Base-by-base conservation (phyloP, 2,888 invertebrate species). In the Reticulitermes lucifugus region DNA sequence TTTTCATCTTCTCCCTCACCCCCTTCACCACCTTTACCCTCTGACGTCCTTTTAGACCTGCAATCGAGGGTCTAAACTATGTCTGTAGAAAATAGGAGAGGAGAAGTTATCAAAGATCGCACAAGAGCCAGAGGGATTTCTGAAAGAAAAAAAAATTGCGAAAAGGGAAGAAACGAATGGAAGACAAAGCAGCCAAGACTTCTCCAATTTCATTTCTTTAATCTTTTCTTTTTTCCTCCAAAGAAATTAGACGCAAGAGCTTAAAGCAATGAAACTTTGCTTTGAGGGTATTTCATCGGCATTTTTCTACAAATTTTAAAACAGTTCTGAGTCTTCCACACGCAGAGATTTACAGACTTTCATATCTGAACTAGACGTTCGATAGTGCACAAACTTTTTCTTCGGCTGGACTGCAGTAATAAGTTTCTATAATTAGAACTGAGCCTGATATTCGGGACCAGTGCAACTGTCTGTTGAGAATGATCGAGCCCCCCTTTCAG, bases 191-290 rank as follows among this genome's bases (percentile, higher is more conserved):
- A 77, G 2, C 77, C 60, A 59, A 55, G 83, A 83, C 75, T 83
- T 75, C 83, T 75, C 75, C 83, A 83, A 83, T 83, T 83, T 83
- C 83, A 83, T 83, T 83, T 83, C 83, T 83, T 83, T 83, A 83
- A 83, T 83, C 75, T 75, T 46, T 75, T 75, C 35, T 35, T 75
- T 59, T 77, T 60, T 43, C 70, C 81, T 70, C 70, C 80, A 80
- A 80, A 80, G 60, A 80, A 80, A 80, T 80, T 80, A 80, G 60
- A 41, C 60, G 60, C 80, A 80, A 80, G 29, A 46, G 59, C 80
- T 80, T 80, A 80, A 59, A 80, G 80, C 80, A 80, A 80, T 80
- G 80, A 59, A 80, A 80, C 80, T 80, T 80, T 80, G 55, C 55
- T 80, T 55, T 80, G 80, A 80, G 41, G 60, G 80, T 41, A 80